Percentiles rank a stretch among this genome's conserved stretches.
These are phyloP conservation scores for Daubentonia madagascariensis DNA, from an alignment of 2,113 vertebrate species.

Conservation along the genomic window DNA sequence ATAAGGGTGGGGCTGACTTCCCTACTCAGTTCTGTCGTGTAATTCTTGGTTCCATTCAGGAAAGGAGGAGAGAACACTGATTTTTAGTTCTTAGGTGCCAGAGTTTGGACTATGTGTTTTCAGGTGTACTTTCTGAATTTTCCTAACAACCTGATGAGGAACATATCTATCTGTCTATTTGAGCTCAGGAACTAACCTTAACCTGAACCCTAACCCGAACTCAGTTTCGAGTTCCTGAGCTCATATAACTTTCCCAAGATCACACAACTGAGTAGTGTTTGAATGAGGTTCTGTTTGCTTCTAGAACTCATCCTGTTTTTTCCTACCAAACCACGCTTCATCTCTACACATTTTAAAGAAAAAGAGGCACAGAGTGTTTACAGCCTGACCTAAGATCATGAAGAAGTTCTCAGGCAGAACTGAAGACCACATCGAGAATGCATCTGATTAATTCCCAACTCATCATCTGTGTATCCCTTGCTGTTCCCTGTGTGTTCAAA, in stretches of 20 bases:
- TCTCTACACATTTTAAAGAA: neutral
- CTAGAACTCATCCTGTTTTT: neutral
- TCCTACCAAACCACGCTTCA: neutral
- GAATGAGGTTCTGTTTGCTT: neutral
- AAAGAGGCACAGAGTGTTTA: neutral
- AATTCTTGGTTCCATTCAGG: neutral
- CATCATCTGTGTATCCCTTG: neutral
- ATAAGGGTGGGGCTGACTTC: rapidly evolving
- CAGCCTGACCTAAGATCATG: neutral
- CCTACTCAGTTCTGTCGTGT: rapidly evolving
- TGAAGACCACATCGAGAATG: rapidly evolving
- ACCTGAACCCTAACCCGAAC: too few relatives aligned
- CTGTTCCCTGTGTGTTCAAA: neutral
- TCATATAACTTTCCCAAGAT: neutral
- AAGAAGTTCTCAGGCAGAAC: neutral
- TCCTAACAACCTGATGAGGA: neutral
- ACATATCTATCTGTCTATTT: neutral
- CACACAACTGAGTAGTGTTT: rapidly evolving
- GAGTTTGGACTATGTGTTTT: neutral
- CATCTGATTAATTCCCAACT: neutral
- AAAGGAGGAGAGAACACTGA: rapidly evolving
- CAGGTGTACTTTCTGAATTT: neutral
- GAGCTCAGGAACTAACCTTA: neutral
- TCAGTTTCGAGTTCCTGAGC: too few relatives aligned
- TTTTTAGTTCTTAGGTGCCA: neutral